Percentiles rank a stretch among this genome's conserved stretches.
Evolutionary conservation across 1,140 invertebrate genomes (phyloP).

Genomic region (Neelides sp.): DNA sequence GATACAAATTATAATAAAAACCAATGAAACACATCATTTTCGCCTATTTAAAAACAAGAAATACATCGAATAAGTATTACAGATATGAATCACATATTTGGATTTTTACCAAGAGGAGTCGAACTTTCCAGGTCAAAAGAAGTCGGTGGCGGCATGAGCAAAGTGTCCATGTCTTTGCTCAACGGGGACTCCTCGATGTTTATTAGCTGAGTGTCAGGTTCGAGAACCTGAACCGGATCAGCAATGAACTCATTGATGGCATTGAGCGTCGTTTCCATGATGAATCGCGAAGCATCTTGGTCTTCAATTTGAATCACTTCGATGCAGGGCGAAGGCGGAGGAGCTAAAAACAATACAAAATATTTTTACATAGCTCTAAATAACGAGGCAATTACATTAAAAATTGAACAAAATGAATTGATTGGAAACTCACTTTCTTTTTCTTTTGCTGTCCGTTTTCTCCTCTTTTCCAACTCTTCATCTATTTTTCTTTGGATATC

Average conservation of each 20-base stretch:
- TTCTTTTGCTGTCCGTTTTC: conserved; percentile 3
- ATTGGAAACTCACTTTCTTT: conserved; percentile 10
- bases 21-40: too few species aligned
- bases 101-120: neutral
- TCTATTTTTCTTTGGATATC: conserved; percentile 44
- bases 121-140: neutral
- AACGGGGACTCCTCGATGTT: neutral
- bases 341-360: too few species aligned
- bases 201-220: neutral
- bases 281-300: conserved; percentile 17
- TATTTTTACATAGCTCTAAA: too few species aligned
- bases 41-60: too few species aligned
- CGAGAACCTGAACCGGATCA: neutral
- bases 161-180: conserved; percentile 22
- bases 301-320: too few species aligned
- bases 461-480: conserved; percentile 26
- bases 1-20: too few species aligned
- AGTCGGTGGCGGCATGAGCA: conserved; percentile 32
- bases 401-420: too few species aligned
- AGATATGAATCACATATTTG: too few species aligned
- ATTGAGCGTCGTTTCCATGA: conserved; percentile 26
- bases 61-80: too few species aligned
- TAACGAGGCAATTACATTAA: too few species aligned
- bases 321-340: too few species aligned
- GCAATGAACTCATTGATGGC: conserved; percentile 26